phyloP scores from a whole-genome alignment of 1,140 invertebrate genomes.

The Paracyclopina nana region DNA sequence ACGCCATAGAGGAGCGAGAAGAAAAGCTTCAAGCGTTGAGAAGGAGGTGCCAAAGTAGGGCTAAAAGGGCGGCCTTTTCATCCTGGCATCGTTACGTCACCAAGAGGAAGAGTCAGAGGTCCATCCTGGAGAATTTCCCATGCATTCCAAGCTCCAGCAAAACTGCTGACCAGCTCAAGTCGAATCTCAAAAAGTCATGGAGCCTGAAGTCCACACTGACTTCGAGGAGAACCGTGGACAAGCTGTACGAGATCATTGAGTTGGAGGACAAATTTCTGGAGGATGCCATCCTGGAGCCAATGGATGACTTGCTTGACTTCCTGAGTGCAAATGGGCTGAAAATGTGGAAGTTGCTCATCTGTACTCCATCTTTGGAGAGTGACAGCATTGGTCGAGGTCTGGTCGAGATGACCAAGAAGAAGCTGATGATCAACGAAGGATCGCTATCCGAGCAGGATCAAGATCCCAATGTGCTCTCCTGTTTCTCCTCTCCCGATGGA shows the following conservation, averaged over 20 bases:
- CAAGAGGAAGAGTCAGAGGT: neutral
- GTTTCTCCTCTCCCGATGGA: neutral
- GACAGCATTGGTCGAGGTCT: neutral
- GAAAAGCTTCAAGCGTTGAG: neutral
- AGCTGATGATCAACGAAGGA: neutral
- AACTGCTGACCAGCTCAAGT: neutral
- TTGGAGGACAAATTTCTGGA: conserved; percentile 1
- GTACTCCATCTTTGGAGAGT: neutral
- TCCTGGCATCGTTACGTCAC: neutral
- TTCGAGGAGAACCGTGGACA: neutral
- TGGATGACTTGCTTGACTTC: conserved; percentile 1
- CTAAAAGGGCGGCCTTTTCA: neutral
- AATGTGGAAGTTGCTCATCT: neutral
- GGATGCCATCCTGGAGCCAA: neutral
- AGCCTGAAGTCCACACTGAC: neutral
- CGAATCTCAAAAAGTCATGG: neutral
- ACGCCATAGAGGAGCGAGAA: neutral
- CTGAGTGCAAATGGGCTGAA: neutral
- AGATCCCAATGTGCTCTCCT: no score
- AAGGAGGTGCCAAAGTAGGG: neutral
- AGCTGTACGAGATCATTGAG: neutral
- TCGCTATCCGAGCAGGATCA: neutral
- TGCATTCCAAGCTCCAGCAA: neutral
- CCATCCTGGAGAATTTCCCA: conserved; percentile 5
- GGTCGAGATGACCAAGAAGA: conserved; percentile 11